Percentiles rank a stretch among this genome's conserved stretches.
Conservation (phyloP, 2,113 vertebrate genomes). For the Tragulus kanchil region DNA sequence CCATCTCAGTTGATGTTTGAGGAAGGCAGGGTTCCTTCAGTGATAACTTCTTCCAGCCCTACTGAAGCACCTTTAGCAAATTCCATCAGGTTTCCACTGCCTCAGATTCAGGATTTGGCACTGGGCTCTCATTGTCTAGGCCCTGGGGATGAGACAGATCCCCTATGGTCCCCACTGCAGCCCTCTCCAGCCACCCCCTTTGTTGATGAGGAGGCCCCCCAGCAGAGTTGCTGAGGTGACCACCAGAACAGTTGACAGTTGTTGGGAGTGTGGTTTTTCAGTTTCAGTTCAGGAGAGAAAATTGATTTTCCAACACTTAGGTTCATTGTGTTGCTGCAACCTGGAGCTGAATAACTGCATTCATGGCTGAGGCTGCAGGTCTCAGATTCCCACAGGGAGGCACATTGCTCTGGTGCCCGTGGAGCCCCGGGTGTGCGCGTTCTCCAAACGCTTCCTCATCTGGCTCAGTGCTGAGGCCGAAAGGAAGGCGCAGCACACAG, state of each 20-base stretch:
- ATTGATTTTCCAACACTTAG: slow-evolving; percentile 34
- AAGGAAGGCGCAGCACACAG: neutral
- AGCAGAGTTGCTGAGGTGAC: neutral
- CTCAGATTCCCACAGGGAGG: neutral
- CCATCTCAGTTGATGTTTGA: neutral
- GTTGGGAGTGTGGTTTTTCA: slow-evolving; percentile 35
- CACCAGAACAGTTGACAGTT: neutral
- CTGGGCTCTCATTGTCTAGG: neutral
- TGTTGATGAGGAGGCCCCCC: neutral
- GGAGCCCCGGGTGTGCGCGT: neutral
- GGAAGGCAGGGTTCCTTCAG: neutral
- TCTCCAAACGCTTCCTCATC: neutral
- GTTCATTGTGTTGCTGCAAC: neutral
- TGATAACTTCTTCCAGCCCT: neutral
- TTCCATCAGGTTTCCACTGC: neutral
- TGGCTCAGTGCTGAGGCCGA: neutral
- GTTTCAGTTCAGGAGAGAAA: slow-evolving; percentile 33
- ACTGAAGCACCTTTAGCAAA: neutral
- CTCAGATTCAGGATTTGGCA: neutral
- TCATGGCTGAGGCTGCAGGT: neutral
- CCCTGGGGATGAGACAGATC: neutral
- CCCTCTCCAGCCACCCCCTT: neutral
- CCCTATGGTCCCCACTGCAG: neutral
- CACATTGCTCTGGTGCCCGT: neutral
- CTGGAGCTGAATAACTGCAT: neutral